Conservation (phyloP, 2,113 vertebrate genomes). For the Perca schrenkii region DNA sequence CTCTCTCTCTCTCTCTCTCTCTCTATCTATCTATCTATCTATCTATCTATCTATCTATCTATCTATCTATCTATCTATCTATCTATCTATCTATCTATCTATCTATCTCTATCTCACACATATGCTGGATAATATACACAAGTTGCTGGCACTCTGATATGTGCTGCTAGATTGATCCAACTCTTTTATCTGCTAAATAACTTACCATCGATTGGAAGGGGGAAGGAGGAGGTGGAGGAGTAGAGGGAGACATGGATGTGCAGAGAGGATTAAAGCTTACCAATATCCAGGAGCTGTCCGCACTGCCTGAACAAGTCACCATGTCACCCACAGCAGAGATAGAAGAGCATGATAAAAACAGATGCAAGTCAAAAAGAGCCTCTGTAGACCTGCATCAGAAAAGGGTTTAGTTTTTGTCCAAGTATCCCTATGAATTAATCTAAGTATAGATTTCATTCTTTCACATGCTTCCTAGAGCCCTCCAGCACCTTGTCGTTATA, state of each 20-base stretch:
- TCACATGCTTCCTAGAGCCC: conserved; percentile 33
- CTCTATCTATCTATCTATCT: not conserved
- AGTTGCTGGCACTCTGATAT: conserved; percentile 78
- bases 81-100: no score
- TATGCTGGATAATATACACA: conserved; percentile 72
- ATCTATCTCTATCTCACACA: conserved; percentile 14
- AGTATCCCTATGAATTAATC: conserved; percentile 26
- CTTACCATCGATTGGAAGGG: conserved; percentile 81
- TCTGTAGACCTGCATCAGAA: not conserved
- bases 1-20: not conserved
- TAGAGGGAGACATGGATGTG: conserved; percentile 70
- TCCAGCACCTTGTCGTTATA: conserved; percentile 35
- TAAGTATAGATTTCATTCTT: conserved; percentile 41
- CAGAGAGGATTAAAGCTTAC: conserved; percentile 74
- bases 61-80: no score
- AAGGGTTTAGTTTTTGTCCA: conserved; percentile 6
- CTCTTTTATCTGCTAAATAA: conserved; percentile 86
- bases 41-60: conserved; percentile 9
- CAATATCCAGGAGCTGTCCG: conserved; percentile 77
- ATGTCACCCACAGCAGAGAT: conserved; percentile 48
- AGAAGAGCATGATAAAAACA: conserved; percentile 44
- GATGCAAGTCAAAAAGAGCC: conserved; percentile 23
- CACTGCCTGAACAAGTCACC: conserved; percentile 59
- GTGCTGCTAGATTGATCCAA: conserved; percentile 80
- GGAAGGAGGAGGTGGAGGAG: conserved; percentile 41